Conservation (phyloP, 2,888 invertebrate species). For the Poecilus cupreus region DNA sequence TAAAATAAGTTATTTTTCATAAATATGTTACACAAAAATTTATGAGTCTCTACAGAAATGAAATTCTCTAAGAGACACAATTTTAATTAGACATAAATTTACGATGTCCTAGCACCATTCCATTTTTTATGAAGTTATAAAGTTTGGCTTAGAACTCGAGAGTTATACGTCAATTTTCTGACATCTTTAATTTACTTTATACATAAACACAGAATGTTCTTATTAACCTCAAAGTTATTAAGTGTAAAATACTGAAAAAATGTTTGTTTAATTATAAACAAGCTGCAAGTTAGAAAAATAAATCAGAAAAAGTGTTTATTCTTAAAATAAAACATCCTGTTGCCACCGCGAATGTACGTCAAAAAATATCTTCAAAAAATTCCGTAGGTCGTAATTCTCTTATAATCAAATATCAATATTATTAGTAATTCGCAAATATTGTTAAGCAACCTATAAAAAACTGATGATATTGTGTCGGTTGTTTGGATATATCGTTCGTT, state of each 20-base stretch:
- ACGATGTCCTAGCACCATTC: background rate
- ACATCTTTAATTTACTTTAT: background rate
- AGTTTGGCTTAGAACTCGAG: background rate
- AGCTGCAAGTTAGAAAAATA: background rate
- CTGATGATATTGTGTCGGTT: no score
- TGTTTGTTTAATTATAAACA: constrained; percentile 1
- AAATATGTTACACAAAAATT: background rate
- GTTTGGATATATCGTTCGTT: background rate
- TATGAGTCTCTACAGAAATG: background rate
- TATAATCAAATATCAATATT: background rate
- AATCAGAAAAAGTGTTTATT: background rate
- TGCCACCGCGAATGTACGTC: background rate
- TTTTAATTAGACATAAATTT: constrained; percentile 33
- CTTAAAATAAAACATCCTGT: background rate
- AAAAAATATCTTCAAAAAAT: background rate
- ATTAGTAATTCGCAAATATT: no score
- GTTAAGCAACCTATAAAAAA: no score
- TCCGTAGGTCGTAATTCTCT: background rate
- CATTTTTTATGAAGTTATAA: constrained; percentile 21
- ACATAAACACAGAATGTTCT: background rate
- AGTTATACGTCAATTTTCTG: background rate
- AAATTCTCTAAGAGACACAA: constrained; percentile 5
- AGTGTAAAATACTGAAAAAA: background rate
- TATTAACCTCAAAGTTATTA: background rate
- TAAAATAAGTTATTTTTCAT: no score